phyloP scores from a whole-genome alignment of 2,113 vertebrate species.

The Glaucomys volans region DNA sequence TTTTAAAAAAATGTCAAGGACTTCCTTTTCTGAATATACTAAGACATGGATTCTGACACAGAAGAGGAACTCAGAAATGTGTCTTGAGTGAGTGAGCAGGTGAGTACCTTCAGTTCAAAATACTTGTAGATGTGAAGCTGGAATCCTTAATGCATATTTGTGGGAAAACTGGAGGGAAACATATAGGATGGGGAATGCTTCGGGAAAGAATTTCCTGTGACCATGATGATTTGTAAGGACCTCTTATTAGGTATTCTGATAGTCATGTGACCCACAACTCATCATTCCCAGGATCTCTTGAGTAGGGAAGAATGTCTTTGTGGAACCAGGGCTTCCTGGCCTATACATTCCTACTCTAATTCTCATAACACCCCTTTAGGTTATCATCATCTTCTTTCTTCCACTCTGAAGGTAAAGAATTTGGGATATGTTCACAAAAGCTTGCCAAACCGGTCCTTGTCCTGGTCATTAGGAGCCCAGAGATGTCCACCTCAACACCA shows the following conservation, averaged over 20 bases:
- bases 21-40: slow-evolving; percentile 1
- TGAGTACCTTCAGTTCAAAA: not conserved
- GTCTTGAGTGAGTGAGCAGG: not conserved
- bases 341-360: slow-evolving; percentile 6
- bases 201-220: slow-evolving; percentile 20
- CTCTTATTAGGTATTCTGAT: not conserved
- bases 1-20: not conserved
- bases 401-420: slow-evolving; percentile 10
- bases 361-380: not conserved
- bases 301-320: not conserved
- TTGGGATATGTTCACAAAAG: not conserved
- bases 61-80: slow-evolving; percentile 1
- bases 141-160: not conserved
- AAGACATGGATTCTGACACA: not conserved
- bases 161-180: not conserved
- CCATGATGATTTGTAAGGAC: not conserved
- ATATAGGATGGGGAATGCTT: not conserved
- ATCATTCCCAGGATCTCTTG: slow-evolving; percentile 12
- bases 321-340: not conserved
- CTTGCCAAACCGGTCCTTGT: not conserved
- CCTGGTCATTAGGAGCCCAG: not conserved
- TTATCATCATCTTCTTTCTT: slow-evolving; percentile 39
- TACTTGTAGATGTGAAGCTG: not conserved
- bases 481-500: not conserved
- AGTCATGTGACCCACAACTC: not conserved